phyloP scores from a whole-genome alignment of 1,140 invertebrate genomes.

The Drosophila ogumai region DNA sequence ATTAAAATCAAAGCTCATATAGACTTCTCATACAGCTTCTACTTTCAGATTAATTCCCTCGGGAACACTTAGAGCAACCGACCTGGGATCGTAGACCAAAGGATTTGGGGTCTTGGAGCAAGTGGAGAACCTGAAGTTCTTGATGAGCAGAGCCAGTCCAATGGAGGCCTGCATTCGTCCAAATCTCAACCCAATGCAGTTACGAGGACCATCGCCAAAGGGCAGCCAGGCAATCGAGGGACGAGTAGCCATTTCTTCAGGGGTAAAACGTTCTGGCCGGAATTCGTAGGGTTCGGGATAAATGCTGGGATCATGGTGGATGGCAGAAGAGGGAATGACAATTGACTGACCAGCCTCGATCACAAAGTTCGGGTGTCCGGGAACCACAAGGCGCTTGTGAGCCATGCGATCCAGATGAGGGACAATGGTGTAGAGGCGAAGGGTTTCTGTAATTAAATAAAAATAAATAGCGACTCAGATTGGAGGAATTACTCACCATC shows the following conservation, averaged over 20 bases:
- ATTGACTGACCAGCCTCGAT: neutral
- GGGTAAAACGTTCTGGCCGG: neutral
- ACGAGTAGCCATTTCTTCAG: neutral
- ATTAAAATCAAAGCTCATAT: no score
- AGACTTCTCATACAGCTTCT: no score
- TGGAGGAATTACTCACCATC: constrained; percentile 17
- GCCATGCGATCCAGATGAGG: neutral
- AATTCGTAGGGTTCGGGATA: neutral
- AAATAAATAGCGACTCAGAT: neutral
- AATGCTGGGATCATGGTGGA: neutral
- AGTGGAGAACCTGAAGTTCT: neutral
- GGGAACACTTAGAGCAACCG: no score
- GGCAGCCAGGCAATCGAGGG: neutral
- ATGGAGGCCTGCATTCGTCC: neutral
- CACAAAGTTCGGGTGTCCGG: neutral
- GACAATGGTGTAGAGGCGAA: neutral
- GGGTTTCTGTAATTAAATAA: neutral
- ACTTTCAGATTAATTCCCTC: no score
- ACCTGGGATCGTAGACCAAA: neutral
- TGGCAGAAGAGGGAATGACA: neutral
- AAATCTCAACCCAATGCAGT: neutral
- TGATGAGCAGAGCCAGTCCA: neutral
- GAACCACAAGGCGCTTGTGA: neutral
- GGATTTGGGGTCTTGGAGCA: neutral
- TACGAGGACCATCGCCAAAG: constrained; percentile 1